phyloP scores from a whole-genome alignment of 2,888 invertebrate genomes.

The Ophion ventricosus region DNA sequence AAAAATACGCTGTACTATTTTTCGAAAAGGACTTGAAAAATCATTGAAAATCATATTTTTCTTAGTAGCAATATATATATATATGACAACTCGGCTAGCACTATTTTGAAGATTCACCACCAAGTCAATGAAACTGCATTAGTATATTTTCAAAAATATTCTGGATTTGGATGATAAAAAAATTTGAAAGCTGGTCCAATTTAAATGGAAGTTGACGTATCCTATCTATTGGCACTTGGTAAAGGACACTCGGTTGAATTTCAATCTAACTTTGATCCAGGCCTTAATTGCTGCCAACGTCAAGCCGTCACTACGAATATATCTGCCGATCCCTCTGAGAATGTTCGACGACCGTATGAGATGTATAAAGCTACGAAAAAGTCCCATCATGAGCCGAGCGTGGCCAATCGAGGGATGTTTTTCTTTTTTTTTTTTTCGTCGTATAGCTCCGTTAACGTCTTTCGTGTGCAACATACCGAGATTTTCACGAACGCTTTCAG shows the following conservation, averaged over 20 bases:
- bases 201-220: not conserved
- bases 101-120: too few species aligned
- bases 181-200: not conserved
- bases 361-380: not conserved
- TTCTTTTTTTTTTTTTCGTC: constrained; percentile 6
- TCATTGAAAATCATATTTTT: too few species aligned
- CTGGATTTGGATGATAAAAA: not conserved
- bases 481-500: constrained; percentile 39
- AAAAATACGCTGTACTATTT: too few species aligned
- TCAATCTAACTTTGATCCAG: not conserved
- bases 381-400: constrained; percentile 11
- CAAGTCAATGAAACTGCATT: too few species aligned
- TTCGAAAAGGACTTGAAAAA: too few species aligned
- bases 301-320: not conserved
- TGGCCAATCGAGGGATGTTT: constrained; percentile 16
- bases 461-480: constrained; percentile 53
- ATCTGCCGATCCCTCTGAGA: not conserved
- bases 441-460: constrained; percentile 39
- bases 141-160: too few species aligned
- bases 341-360: not conserved
- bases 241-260: not conserved
- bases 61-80: too few species aligned
- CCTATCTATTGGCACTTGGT: not conserved
- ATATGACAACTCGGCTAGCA: too few species aligned
- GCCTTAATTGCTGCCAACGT: not conserved